phyloP scores from a whole-genome alignment of 1,140 invertebrate species.

The Asbolus verrucosus region DNA sequence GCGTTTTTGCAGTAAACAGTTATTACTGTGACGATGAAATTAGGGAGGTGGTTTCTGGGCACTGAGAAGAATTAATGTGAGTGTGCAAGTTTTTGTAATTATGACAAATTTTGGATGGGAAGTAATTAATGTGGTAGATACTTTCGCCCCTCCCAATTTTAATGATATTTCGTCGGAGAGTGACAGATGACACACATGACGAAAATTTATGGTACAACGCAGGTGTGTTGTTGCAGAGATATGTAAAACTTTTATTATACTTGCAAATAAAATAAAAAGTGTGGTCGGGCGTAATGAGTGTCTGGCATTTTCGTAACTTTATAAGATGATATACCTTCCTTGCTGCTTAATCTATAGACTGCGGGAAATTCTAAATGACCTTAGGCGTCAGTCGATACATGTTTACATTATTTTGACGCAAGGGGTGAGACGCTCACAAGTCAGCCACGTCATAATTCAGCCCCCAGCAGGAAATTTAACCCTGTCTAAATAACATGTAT shows the following conservation, averaged over 20 bases:
- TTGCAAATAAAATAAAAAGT: constrained; percentile 39
- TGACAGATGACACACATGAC: constrained; percentile 40
- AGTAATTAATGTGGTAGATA: constrained; percentile 29
- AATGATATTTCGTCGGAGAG: constrained; percentile 28
- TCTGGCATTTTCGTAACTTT: constrained; percentile 40
- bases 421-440: constrained; percentile 43
- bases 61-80: not conserved
- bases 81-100: not conserved
- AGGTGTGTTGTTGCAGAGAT: constrained; percentile 41
- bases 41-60: no score
- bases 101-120: not conserved
- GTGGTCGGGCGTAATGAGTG: constrained; percentile 18
- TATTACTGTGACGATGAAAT: no score
- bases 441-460: constrained; percentile 44
- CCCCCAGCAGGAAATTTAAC: constrained; percentile 41
- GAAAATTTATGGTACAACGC: constrained; percentile 42
- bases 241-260: constrained; percentile 39
- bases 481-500: constrained; percentile 43
- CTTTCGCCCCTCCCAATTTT: constrained; percentile 25
- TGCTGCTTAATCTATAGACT: constrained; percentile 39
- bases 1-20: no score
- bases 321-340: constrained; percentile 31
- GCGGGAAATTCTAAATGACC: constrained; percentile 43
- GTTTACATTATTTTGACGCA: constrained; percentile 46
- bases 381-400: constrained; percentile 44